Evolutionary conservation across 53 echinoderm and acorn worm species (phyloP), one percentile per base, ranked within the genome.

Genomic region (Apostichopus leukothele): DNA sequence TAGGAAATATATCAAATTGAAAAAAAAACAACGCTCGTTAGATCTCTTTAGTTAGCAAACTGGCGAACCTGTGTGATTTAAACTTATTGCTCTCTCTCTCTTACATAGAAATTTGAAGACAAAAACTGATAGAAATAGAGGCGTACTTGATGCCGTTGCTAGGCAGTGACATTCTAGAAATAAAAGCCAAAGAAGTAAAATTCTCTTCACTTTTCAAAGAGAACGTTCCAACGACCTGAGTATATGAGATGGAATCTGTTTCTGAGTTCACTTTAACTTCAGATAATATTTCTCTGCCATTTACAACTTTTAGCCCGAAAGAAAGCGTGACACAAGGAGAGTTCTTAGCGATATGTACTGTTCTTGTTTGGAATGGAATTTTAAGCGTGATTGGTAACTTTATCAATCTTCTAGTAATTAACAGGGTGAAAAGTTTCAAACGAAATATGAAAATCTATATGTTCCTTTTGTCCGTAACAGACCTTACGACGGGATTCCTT

Each of bases 401-500:
- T 10, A 9, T 84, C 16, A 84, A 84, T 27, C 60, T 84, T 21
- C 59, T 63, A 10, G 25, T 84, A 19, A 60, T 84, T 9, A 6
- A 55, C 9, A 59, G 84, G 6, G 84, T 84, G 7, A 59, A 84
- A 54, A 16, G 23, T 27, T 84, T 84, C 60, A 84, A 84, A 9
- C 52, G 84, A 55, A 84, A 84, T 60, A 84, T 84, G 84, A 84
- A 27, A 26, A 60, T 84, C 7, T 84, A 59, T 60, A 19, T 84
- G 60, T 55, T 26, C 9, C 19, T 22, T 60, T 57, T 84, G 26
- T 84, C 84, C 57, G n/a, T 60, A 7, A 60, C 84, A 10, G 84
- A 84, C 27, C 5, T 84, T 22, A 9, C 60, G 19, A 84, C 84
- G 0, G 84, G 84, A 13, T 9, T 84, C 0, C 4, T 84, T 3